phyloP scores from a whole-genome alignment of 30 jellyfish, hydroid and myxozoan genomes.

The Mastigias papua region DNA sequence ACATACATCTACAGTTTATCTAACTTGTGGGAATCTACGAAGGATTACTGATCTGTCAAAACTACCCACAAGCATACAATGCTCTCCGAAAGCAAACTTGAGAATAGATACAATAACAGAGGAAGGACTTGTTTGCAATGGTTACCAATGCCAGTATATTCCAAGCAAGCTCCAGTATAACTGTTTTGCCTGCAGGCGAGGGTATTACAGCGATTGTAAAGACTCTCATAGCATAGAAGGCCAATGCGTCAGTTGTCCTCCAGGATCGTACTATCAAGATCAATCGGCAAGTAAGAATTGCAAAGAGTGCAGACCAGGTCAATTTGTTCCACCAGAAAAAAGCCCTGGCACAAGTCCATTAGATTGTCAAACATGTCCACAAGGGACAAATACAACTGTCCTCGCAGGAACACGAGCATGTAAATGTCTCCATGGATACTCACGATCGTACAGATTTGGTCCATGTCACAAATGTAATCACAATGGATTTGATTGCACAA shows the following conservation, averaged over 20 bases:
- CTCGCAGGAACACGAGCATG: constrained; percentile 63
- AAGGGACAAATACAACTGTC: constrained; percentile 47
- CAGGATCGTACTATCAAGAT: constrained; percentile 61
- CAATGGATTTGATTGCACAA: constrained; percentile 18
- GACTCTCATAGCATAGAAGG: neutral
- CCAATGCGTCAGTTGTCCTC: constrained; percentile 38
- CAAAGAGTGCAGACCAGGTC: constrained; percentile 62
- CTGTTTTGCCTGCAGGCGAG: constrained; percentile 48
- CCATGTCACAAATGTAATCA: constrained; percentile 20
- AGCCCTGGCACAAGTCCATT: constrained; percentile 52
- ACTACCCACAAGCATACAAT: neutral
- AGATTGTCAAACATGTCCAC: constrained; percentile 65
- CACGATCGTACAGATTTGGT: constrained; percentile 39
- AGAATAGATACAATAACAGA: neutral
- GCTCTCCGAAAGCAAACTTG: constrained; percentile 28
- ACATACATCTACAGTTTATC: neutral
- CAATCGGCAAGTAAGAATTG: constrained; percentile 36
- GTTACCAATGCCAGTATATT: constrained; percentile 57
- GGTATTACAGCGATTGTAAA: neutral
- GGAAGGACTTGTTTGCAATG: constrained; percentile 3
- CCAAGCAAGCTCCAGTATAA: neutral
- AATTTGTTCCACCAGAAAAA: constrained; percentile 45
- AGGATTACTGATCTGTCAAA: neutral
- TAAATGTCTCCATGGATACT: constrained; percentile 35
- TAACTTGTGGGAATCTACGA: constrained; percentile 19